Base-by-base conservation (phyloP, 37 sponge, comb jelly and placozoan genomes). In the Crambe crambe region DNA sequence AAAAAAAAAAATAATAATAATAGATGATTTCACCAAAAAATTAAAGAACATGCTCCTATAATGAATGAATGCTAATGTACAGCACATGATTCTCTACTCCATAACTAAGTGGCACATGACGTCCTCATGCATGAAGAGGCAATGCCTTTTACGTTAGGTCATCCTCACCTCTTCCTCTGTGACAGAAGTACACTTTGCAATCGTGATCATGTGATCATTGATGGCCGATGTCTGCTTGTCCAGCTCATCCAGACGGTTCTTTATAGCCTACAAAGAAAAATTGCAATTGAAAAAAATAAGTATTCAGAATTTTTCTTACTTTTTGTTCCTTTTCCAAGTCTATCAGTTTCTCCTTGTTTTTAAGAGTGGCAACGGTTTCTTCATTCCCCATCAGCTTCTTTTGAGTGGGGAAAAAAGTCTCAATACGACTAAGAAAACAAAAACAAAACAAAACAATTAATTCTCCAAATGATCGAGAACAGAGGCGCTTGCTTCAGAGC, bases 401-500 rank as follows among this genome's bases (percentile, higher is more conserved):
- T 44, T 43, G 42, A 37, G 80, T 58, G 0, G 92, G 92, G 2
- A 91, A 67, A 39, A 71, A 71, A 18, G 70, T 83, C 63, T 75
- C 64, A 10, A 91, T 83, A 26, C 92, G 80, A 12, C 91, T 91
- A 63, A 12, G 27, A 77, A 56, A 58, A 23, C 10, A 4, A 43
- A n/a, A n/a, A n/a, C n/a, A n/a, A 9, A 51, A 47, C 2, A 39
- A 25, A 2, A 72, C 42, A 72, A 26, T 29, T 20, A 56, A 75
- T 8, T 20, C 12, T 60, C 15, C 40, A 9, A 63, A 31, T 76
- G 1, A 42, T 31, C 2, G 66, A 2, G 9, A 65, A 30, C 25
- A 60, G 17, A 21, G 4, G 18, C 41, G 39, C 75, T 44, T 57
- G 83, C 87, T 67, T 85, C 25, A 77, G 81, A 26, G 98, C 98